A percentile compares a stretch with the other conserved stretches of the same genome.
These are phyloP conservation scores for Philopotamus ludificatus DNA, from an alignment of 1,140 invertebrate genomes.

Conservation along the genomic window DNA sequence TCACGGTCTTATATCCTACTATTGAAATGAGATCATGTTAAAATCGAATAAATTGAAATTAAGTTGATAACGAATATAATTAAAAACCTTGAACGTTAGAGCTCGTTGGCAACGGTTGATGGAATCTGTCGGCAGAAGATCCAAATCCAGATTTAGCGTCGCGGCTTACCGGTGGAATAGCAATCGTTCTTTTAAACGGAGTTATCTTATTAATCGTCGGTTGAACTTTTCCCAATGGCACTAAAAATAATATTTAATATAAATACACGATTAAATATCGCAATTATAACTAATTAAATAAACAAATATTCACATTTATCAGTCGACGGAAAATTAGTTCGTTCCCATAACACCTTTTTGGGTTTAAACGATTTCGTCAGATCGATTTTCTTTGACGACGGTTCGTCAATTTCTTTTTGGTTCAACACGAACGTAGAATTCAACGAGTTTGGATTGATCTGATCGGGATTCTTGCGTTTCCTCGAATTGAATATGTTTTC, in stretches of 20 bases:
- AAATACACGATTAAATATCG: not conserved
- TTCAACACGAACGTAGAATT: constrained; percentile 54
- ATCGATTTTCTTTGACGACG: constrained; percentile 11
- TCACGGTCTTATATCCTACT: constrained; percentile 35
- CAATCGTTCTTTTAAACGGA: constrained; percentile 15
- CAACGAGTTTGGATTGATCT: constrained; percentile 48
- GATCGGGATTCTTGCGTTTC: not conserved
- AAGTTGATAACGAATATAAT: constrained; percentile 6
- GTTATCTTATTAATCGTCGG: constrained; percentile 7
- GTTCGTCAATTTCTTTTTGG: constrained; percentile 19
- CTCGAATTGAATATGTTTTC: not conserved
- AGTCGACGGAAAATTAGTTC: constrained; percentile 28
- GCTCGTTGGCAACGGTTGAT: not conserved
- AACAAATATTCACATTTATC: constrained; percentile 27
- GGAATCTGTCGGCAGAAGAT: constrained; percentile 32
- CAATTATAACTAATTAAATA: not conserved
- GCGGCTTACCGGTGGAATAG: not conserved
- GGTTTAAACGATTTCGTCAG: not conserved
- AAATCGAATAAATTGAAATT: not conserved
- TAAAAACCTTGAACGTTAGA: constrained; percentile 22
- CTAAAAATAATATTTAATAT: not conserved
- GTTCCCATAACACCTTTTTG: constrained; percentile 33
- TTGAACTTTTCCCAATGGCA: constrained; percentile 3
- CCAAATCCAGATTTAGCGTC: constrained; percentile 38
- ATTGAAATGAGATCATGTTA: constrained; percentile 8